Evolutionary conservation across 1,140 invertebrate genomes (phyloP), one percentile per base, ranked within the genome.

Genomic region (Phymorhynchus buccinoides): DNA sequence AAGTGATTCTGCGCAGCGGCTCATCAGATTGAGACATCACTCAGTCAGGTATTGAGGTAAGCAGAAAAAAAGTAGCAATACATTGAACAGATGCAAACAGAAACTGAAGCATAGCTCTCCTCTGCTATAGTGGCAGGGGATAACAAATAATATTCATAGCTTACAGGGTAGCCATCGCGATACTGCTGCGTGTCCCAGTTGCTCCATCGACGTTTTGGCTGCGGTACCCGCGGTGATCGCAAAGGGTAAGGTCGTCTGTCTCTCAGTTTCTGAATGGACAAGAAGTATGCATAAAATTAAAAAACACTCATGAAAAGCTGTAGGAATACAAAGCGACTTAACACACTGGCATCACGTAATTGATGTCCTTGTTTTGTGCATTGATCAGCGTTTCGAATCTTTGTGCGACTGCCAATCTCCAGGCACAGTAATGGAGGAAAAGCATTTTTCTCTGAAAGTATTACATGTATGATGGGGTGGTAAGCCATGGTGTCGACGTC

Each of bases 101-200:
- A 75, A 7, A 14, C 32, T 37, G 3, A 39, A 75, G 71, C 3
- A 37, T 37, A 6, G 9, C 71, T 9, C 16, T 3, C 32, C 9
- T 35, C n/a, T 27, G 39, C 4, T 6, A 7, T 14, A 37, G 6
- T 35, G 27, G 27, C 18, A 12, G 6, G 4, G 22, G 7, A 66
- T 66, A n/a, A n/a, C 9, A 12, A 12, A 12, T 66, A 27, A 14
- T 12, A 4, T 75, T 75, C 2, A 75, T 4, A 48, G 32, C 77
- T 79, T 39, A 79, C 77, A n/a, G 77, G 77, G n/a, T 79, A 79
- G 41, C 77, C 77, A 52, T 12, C 32, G 16, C 77, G 41, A 44
- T 79, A 79, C 77, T 30, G 41, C 30, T 79, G 41, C 0, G 77
- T 79, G 44, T 79, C 77, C 3, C 18, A 9, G n/a, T 79, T 44